Base-by-base conservation (phyloP, 2,888 invertebrate species). In the Chesias legatella region DNA sequence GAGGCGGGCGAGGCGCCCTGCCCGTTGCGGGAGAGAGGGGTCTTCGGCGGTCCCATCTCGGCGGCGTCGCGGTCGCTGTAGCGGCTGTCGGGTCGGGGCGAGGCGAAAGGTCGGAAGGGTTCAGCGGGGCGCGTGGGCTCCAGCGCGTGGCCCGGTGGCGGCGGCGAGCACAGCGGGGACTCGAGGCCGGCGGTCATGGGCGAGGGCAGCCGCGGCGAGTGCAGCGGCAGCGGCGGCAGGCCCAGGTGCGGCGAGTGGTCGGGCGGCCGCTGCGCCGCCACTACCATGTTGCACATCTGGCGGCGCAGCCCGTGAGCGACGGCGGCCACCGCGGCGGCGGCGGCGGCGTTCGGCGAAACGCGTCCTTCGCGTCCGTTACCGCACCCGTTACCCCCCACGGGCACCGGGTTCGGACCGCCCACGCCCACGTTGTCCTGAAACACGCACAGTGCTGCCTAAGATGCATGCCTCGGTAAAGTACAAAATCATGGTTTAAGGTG, bases 211-310 rank as follows among this genome's bases (percentile, higher is more conserved):
- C 76, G 89, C 73, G 68, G 90, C 58, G 67, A 84, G 56, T 74
- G 79, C 65, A 71, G 64, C 46, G 80, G 75, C 56, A 80, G 66
- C 58, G 77, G 80, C 22, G 80, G 85, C 57, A 63, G 81, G 53
- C 74, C 82, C 59, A 65, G 90, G 81, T 90, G 89, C 70, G 89
- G 83, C 56, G 79, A 74, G 51, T 83, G 84, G 45, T 84, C 84
- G 25, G 72, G 67, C 8, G 83, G 81, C 10, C 83, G 72, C 61
- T 84, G 85, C 24, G 84, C 81, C 6, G 83, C 79, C 9, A 94
- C 94, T 42, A 93, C 93, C 93, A 93, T 93, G 76, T 91, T 93
- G 90, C 93, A 94, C 94, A 95, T 95, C 79, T 95, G 95, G 57
- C 95, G 95, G 33, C 95, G 91, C 42, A 95, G 88, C 27, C 94